These are phyloP conservation scores for Ichneumon xanthorius DNA, from an alignment of 2,888 invertebrate species.

Conservation along the genomic window DNA sequence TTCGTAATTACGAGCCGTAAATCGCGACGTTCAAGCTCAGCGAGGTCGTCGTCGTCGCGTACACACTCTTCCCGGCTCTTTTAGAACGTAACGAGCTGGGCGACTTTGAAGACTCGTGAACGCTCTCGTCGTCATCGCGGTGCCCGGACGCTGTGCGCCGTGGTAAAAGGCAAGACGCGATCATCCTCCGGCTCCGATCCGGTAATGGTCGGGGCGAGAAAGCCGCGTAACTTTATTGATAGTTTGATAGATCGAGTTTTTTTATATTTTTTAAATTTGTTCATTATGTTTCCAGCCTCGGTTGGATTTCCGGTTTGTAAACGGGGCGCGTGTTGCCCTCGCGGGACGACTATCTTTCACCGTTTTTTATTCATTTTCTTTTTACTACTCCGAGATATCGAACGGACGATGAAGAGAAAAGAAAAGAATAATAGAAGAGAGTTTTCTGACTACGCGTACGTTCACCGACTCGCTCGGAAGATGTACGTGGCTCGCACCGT, in stretches of 20 bases:
- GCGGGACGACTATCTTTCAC: neutral
- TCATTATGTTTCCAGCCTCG: neutral
- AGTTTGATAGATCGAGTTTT: constrained; percentile 44
- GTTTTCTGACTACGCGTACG: constrained; percentile 26
- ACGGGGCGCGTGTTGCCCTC: neutral
- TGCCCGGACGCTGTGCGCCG: neutral
- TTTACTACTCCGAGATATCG: constrained; percentile 25
- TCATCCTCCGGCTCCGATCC: constrained; percentile 25
- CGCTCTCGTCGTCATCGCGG: constrained; percentile 31
- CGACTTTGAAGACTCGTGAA: constrained; percentile 75
- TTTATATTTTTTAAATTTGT: neutral
- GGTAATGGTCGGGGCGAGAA: constrained; percentile 45
- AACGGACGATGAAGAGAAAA: constrained; percentile 26
- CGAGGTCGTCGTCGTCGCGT: constrained; percentile 53
- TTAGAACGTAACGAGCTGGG: constrained; percentile 75
- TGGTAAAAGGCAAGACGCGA: constrained; percentile 41
- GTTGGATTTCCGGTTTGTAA: constrained; percentile 32
- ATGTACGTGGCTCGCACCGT: constrained; percentile 67
- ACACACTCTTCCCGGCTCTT: constrained; percentile 43
- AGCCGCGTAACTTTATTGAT: constrained; percentile 53
- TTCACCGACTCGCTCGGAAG: constrained; percentile 45
- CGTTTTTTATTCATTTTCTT: neutral
- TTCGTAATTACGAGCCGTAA: constrained; percentile 59
- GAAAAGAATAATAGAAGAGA: constrained; percentile 52
- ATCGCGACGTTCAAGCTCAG: constrained; percentile 53